phyloP scores from a whole-genome alignment of 2,113 vertebrate species.

The Dasyornis broadbenti region DNA sequence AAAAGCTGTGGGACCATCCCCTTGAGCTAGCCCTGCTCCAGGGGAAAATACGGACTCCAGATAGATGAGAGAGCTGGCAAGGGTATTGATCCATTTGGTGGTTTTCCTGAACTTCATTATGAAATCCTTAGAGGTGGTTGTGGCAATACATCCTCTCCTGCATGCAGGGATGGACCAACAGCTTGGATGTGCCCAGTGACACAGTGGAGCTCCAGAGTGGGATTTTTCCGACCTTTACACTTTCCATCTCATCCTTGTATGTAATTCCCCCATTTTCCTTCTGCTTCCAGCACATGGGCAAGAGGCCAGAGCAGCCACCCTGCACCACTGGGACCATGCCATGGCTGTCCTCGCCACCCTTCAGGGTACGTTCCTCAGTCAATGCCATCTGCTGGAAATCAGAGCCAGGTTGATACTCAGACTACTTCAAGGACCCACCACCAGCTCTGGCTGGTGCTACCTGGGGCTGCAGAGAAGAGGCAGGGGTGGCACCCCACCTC shows the following conservation, averaged over 20 bases:
- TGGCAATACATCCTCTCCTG: not conserved
- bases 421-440: not conserved
- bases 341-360: not conserved
- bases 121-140: not conserved
- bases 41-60: not conserved
- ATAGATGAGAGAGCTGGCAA: not conserved
- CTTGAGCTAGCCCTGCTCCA: not conserved
- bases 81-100: not conserved
- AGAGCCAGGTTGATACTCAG: not conserved
- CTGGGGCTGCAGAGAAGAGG: not conserved
- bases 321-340: no score
- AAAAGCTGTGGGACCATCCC: not conserved
- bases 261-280: not conserved
- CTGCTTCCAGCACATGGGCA: not conserved
- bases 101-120: not conserved
- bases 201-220: not conserved
- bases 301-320: accelerated
- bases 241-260: not conserved
- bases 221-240: not conserved
- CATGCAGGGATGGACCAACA: accelerated
- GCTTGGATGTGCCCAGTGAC: no score
- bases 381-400: not conserved
- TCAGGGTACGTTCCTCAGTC: not conserved
- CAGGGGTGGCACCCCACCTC: accelerated
- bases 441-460: not conserved